Conservation (phyloP, 2,113 vertebrate genomes). For the Brienomyrus brachyistius region DNA sequence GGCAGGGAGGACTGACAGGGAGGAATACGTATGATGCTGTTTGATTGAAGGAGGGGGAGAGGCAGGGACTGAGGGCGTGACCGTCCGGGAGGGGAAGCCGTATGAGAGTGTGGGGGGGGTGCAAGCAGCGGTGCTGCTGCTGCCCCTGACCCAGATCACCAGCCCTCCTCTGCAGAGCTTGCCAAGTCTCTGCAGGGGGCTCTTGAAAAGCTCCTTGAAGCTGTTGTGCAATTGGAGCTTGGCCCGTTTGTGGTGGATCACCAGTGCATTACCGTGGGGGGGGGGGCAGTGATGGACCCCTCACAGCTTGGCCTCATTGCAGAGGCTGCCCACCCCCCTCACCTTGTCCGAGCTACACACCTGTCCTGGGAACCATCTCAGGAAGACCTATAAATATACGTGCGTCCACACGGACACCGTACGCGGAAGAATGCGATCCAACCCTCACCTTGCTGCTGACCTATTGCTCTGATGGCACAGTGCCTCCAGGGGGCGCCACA, state of each 20-base stretch:
- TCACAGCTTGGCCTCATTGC: neutral
- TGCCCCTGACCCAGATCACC: constrained; percentile 53
- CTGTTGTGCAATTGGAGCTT: constrained; percentile 50
- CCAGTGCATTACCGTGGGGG: constrained; percentile 39
- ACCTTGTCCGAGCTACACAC: neutral
- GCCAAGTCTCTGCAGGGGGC: constrained; percentile 42
- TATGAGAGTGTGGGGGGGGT: neutral
- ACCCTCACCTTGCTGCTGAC: neutral
- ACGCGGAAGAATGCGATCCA: neutral
- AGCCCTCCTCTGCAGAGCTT: constrained; percentile 28
- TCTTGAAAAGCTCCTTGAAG: constrained; percentile 51
- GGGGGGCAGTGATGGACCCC: neutral
- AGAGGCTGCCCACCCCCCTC: neutral
- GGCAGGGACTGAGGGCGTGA: neutral
- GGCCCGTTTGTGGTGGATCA: constrained; percentile 50
- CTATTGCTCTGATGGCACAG: neutral
- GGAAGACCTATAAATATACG: constrained; percentile 10
- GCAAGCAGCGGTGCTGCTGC: constrained; percentile 7
- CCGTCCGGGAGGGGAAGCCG: neutral
- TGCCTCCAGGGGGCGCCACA: neutral
- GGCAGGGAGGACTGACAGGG: neutral
- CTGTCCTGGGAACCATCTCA: constrained; percentile 7
- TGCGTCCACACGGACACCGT: neutral
- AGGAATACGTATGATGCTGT: neutral
- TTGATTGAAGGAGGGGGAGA: neutral